Conservation (phyloP, 2,797 vertebrate genomes). For the Sebastes itinus region DNA sequence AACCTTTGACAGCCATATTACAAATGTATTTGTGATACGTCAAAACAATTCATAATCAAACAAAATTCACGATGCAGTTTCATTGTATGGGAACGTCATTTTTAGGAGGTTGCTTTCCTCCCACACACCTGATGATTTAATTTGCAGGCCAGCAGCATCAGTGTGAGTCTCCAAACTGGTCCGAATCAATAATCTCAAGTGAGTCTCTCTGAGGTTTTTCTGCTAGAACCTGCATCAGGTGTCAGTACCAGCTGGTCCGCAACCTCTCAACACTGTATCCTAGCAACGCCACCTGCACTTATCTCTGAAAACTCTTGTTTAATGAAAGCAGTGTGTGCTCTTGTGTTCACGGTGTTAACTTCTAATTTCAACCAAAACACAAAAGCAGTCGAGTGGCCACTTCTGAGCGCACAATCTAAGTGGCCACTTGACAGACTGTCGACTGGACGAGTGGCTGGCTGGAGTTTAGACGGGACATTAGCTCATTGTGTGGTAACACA, state of each 20-base stretch:
- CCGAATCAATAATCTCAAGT: neutral
- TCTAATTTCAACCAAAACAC: constrained; percentile 46
- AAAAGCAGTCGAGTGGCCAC: constrained; percentile 45
- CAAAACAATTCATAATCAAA: neutral
- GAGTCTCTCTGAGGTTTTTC: neutral
- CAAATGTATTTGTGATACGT: neutral
- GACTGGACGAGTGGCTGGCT: constrained; percentile 33
- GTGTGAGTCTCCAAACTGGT: neutral
- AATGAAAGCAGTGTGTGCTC: neutral
- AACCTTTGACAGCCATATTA: neutral
- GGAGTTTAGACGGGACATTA: constrained; percentile 21
- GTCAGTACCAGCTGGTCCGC: neutral
- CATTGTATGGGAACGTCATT: too few relatives aligned
- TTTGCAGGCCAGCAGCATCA: neutral
- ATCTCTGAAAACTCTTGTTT: neutral
- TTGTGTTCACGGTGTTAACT: constrained; percentile 43
- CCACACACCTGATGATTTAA: neutral
- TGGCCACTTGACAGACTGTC: constrained; percentile 36
- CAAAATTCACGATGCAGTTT: neutral
- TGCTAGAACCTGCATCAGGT: constrained; percentile 6
- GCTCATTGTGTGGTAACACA: constrained; percentile 2
- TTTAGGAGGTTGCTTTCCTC: neutral
- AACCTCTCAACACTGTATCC: constrained; percentile 20
- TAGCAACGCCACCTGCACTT: constrained; percentile 22
- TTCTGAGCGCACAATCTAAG: constrained; percentile 18